Conservation (phyloP, 1,140 invertebrate genomes). For the Drosophila ambigua region DNA sequence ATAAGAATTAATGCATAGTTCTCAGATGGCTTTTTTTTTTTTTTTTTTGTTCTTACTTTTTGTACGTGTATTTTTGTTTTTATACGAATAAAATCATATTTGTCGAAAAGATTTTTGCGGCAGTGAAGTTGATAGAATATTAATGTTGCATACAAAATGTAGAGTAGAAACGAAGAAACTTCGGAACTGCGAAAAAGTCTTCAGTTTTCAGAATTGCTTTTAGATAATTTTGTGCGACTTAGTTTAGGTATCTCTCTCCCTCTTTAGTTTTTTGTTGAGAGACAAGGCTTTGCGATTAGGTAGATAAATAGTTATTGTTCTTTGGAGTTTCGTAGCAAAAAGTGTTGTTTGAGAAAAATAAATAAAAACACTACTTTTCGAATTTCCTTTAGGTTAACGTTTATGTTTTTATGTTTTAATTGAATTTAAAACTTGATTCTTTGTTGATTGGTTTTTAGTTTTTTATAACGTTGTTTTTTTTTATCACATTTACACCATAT, state of each 20-base stretch:
- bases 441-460: constrained; percentile 24
- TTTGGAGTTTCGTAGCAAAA: constrained; percentile 45
- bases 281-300: constrained; percentile 68
- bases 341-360: constrained; percentile 59
- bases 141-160: constrained; percentile 33
- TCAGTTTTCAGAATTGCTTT: constrained; percentile 35
- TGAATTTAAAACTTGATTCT: constrained; percentile 62
- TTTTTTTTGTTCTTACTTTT: constrained; percentile 20
- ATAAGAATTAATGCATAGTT: constrained; percentile 70
- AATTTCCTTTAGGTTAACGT: constrained; percentile 25
- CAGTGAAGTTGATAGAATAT: constrained; percentile 76
- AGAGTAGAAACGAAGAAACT: constrained; percentile 44
- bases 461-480: constrained; percentile 65
- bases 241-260: constrained; percentile 35
- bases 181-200: constrained; percentile 31
- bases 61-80: constrained; percentile 41
- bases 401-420: constrained; percentile 43
- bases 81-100: constrained; percentile 72
- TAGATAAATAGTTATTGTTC: constrained; percentile 55
- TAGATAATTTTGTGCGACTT: constrained; percentile 66
- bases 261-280: constrained; percentile 45
- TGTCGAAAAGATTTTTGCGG: constrained; percentile 72
- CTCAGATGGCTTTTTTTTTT: constrained; percentile 7
- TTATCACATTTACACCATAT: constrained; percentile 82
- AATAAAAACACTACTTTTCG: constrained; percentile 64